These are phyloP conservation scores for Nycticorax nycticorax DNA, from an alignment of 2,113 vertebrate species.

Conservation along the genomic window DNA sequence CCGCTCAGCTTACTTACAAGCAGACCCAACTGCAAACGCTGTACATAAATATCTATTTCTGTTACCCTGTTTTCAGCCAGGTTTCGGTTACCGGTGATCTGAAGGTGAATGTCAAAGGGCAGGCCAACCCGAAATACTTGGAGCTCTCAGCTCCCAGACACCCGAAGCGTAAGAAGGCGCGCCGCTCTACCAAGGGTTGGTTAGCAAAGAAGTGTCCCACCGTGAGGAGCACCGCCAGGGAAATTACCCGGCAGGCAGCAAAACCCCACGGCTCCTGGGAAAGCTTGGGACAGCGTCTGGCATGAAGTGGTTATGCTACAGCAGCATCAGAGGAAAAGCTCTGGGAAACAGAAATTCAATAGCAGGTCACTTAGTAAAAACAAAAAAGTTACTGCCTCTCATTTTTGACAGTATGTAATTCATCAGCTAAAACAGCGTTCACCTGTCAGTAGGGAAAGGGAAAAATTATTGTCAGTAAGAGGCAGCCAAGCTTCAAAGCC, in stretches of 20 bases:
- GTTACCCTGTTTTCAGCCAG: neutral
- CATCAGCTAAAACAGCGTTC: neutral
- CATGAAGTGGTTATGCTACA: neutral
- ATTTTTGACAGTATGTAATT: neutral
- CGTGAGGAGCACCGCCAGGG: neutral
- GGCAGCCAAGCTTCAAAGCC: neutral
- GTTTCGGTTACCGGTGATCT: neutral
- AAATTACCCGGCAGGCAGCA: neutral
- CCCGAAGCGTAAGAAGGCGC: neutral
- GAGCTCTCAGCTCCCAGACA: neutral
- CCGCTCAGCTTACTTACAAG: neutral
- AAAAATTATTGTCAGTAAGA: neutral
- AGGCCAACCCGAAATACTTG: neutral
- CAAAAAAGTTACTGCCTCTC: neutral
- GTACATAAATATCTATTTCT: neutral
- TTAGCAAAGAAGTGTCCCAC: neutral
- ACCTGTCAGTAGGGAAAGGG: neutral
- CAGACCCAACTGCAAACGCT: neutral
- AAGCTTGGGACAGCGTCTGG: fast-evolving
- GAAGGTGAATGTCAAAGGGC: conserved; percentile 46
- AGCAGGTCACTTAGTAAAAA: neutral
- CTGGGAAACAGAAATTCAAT: neutral
- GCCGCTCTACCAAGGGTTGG: neutral
- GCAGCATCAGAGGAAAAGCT: neutral
- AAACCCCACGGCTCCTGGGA: neutral